Evolutionary conservation across 2,888 invertebrate species (phyloP).

Genomic region (Hermodice carunculata): DNA sequence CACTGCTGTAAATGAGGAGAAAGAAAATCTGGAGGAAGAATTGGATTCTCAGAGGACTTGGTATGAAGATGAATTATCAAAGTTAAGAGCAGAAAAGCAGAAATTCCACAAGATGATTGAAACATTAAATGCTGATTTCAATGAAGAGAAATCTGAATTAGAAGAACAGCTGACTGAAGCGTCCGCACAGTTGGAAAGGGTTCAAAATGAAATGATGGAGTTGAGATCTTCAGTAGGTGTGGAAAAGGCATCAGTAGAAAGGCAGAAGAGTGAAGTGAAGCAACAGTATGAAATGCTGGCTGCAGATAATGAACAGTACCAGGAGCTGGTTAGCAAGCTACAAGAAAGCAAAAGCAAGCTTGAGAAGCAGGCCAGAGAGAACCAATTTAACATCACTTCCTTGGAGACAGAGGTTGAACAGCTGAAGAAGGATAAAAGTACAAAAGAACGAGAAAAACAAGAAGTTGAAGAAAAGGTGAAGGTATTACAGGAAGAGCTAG

Average conservation of each 20-base stretch:
- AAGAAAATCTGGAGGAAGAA: too few relatives aligned
- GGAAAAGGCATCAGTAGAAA: conserved; percentile 25
- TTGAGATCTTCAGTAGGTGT: conserved; percentile 1
- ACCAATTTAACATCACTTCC: conserved; percentile 13
- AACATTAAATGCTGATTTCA: background rate
- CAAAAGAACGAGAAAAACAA: conserved; percentile 21
- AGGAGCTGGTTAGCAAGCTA: conserved; percentile 35
- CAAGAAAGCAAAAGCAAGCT: conserved; percentile 10
- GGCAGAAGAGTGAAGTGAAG: conserved; percentile 42
- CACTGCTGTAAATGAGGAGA: too few relatives aligned
- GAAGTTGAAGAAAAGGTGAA: conserved; percentile 26
- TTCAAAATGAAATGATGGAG: conserved; percentile 14
- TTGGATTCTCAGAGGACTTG: background rate
- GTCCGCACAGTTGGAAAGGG: background rate
- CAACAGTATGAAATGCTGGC: conserved; percentile 50
- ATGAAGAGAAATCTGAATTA: background rate
- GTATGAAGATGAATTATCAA: background rate
- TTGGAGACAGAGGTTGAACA: conserved; percentile 7
- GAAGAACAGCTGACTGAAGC: background rate
- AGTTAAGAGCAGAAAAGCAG: background rate
- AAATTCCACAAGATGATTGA: background rate
- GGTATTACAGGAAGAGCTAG: conserved; percentile 1
- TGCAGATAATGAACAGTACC: conserved; percentile 31
- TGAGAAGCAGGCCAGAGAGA: conserved; percentile 23
- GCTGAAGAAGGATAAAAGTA: conserved; percentile 21